These are phyloP conservation scores for Anisognathus igniventris DNA, from an alignment of 2,797 vertebrate species.

Conservation along the genomic window DNA sequence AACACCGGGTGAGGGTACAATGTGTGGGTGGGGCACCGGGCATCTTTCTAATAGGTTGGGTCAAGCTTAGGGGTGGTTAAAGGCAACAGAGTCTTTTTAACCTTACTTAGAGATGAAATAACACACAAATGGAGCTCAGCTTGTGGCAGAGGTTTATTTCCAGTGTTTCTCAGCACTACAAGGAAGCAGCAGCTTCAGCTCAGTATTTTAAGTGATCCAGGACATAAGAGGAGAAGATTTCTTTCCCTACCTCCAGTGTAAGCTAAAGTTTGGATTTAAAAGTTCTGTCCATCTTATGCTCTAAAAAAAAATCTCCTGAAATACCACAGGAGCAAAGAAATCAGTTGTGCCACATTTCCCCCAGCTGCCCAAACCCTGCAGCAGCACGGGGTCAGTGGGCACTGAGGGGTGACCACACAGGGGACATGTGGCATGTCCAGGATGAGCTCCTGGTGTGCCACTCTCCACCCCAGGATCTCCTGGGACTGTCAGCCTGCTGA, in stretches of 20 bases:
- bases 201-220: background rate
- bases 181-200: background rate
- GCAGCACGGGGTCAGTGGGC: background rate
- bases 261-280: background rate
- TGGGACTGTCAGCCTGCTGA: fast-evolving
- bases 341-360: fast-evolving
- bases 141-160: background rate
- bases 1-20: background rate
- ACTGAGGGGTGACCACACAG: fast-evolving
- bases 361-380: background rate
- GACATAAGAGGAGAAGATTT: fast-evolving
- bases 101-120: background rate
- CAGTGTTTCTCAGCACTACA: background rate
- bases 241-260: fast-evolving
- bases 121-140: background rate
- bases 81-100: fast-evolving
- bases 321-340: background rate
- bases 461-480: background rate
- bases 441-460: fast-evolving
- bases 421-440: fast-evolving
- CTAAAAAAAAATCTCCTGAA: background rate
- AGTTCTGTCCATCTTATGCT: fast-evolving
- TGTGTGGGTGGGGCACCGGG: fast-evolving
- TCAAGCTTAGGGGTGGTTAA: background rate
- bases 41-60: background rate